Percentiles rank a stretch among this genome's conserved stretches.
phyloP scores from a whole-genome alignment of 2,113 vertebrate genomes.

The human (Homo sapiens) region GRCh38 chr18:66302501-66303000 shows the following conservation, averaged over 20 bases:
- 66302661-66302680: not conserved
- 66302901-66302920: not conserved
- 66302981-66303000: not conserved
- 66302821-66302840: not conserved
- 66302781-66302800: not conserved
- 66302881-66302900: conserved; percentile 17
- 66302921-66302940: not conserved
- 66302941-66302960: not conserved
- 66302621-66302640: conserved; percentile 31
- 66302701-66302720: not conserved
- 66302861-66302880: not conserved
- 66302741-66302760: not conserved
- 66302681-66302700: not conserved
- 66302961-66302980: not conserved
- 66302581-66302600: conserved; percentile 33
- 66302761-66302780: not conserved
- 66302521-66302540: conserved; percentile 36
- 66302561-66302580: conserved; percentile 18
- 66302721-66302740: no score
- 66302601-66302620: not conserved
- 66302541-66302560: conserved; percentile 47
- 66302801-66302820: not conserved
- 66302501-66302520: conserved; percentile 49
- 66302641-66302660: not conserved
- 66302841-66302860: not conserved